These are phyloP conservation scores for Euplexia lucipara DNA, from an alignment of 2,888 invertebrate species.

Conservation along the genomic window DNA sequence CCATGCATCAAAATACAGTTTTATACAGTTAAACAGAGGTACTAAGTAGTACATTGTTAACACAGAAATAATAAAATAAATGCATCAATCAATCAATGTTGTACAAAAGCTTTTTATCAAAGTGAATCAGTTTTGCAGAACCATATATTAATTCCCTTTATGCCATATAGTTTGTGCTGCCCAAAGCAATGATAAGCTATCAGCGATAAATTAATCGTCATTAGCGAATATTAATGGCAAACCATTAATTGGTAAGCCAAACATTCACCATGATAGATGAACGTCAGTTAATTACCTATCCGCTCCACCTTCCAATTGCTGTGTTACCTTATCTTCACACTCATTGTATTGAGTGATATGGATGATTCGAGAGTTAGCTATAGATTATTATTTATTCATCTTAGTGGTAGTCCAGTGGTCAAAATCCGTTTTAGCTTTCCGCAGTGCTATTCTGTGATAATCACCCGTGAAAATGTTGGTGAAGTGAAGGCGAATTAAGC, in stretches of 20 bases:
- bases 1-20: too few species aligned
- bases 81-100: slow-evolving; percentile 27
- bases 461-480: too few species aligned
- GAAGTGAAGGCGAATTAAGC: too few species aligned
- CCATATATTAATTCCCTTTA: slow-evolving; percentile 5
- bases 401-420: not conserved
- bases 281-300: slow-evolving; percentile 34
- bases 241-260: slow-evolving; percentile 30
- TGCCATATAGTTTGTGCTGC: not conserved
- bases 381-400: not conserved
- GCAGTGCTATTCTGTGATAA: too few species aligned
- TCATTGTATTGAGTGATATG: slow-evolving; percentile 2
- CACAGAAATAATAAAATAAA: not conserved
- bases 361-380: not conserved
- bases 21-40: too few species aligned
- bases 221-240: slow-evolving; percentile 16
- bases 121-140: slow-evolving; percentile 15
- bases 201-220: slow-evolving; percentile 29
- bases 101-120: slow-evolving; percentile 21
- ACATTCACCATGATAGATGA: slow-evolving; percentile 29
- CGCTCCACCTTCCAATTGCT: slow-evolving; percentile 12
- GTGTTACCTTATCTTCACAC: not conserved
- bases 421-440: too few species aligned
- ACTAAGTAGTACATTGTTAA: slow-evolving; percentile 1
- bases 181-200: slow-evolving; percentile 9